Base-by-base conservation (phyloP, 1,140 invertebrate genomes). In the Drosophila takahashii region DNA sequence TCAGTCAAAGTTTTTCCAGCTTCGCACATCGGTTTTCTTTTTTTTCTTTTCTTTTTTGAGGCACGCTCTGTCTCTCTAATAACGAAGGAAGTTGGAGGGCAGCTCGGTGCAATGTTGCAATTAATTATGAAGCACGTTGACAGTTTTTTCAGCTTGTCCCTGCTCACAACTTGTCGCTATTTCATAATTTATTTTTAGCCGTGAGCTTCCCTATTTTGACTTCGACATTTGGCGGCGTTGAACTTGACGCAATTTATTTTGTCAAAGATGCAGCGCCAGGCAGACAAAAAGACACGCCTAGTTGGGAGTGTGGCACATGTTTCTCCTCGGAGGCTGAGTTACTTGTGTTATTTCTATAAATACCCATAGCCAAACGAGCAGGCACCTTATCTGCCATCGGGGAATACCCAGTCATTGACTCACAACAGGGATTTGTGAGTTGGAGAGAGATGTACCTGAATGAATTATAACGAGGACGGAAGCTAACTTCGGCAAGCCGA, bases 231-330 rank as follows among this genome's bases (percentile, higher is more conserved):
- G 83, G 79, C 79, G 78, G 84, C 73, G 85, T 90, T 89, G 84
- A 89, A 89, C 84, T 89, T 89, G 84, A 81, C 77, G 84, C 85
- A 84, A 89, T 89, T 90, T 83, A 90, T 89, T 89, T 90, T 84
- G 77, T 89, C 61, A 80, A 80, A 84, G 74, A 67, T 53, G 61
- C 67, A 62, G 36, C 47, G 53, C 57, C 59, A 47, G 13, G 13
- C 22, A 47, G 44, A n/a, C 44, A 47, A 42, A 18, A 66, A 86
- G 84, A 64, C 83, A 87, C 79, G 83, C 83, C 83, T 89, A 87
- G 83, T 87, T 87, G 84, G 29, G 62, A 60, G 61, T 77, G 65
- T 69, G 71, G 71, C 84, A 87, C 79, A 89, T 87, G 71, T 83
- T 70, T 58, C 52, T 29, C 45, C 62, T 41, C 58, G 32, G 26